Percentiles rank a stretch among this genome's conserved stretches.
Conservation (phyloP, 2,797 vertebrate genomes). For the Platyrinchus mystaceus region DNA sequence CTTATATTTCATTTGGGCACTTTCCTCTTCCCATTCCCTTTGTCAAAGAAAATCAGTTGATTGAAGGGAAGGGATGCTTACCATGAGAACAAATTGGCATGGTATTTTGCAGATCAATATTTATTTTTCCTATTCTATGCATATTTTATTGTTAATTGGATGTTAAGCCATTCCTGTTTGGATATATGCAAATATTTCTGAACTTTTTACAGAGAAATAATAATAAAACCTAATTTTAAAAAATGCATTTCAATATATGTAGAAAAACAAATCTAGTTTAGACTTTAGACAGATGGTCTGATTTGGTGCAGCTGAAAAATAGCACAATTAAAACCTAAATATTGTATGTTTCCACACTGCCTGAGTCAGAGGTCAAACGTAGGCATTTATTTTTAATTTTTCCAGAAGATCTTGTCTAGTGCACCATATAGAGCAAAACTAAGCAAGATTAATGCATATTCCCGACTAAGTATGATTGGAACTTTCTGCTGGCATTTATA, state of each 20-base stretch:
- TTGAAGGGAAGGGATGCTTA: neutral
- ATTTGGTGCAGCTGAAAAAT: constrained; percentile 62
- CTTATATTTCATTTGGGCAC: neutral
- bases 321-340: constrained; percentile 67
- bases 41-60: constrained; percentile 7
- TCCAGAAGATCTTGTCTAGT: constrained; percentile 70
- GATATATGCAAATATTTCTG: constrained; percentile 33
- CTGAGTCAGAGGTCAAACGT: constrained; percentile 79
- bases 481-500: constrained; percentile 78
- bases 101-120: constrained; percentile 28
- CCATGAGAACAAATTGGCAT: neutral
- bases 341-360: constrained; percentile 81
- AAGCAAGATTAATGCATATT: constrained; percentile 79
- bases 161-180: neutral
- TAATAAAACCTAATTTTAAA: constrained; percentile 45
- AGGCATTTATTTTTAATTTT: constrained; percentile 79
- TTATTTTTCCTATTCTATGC: neutral
- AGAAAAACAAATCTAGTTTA: constrained; percentile 61
- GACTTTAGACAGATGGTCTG: constrained; percentile 76
- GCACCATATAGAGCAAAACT: constrained; percentile 71
- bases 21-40: neutral
- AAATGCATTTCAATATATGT: constrained; percentile 23
- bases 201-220: constrained; percentile 33
- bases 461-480: constrained; percentile 80
- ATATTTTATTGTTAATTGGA: constrained; percentile 30